Evolutionary conservation across 1,140 invertebrate genomes (phyloP).

Genomic region (Anthonomus grandis): DNA sequence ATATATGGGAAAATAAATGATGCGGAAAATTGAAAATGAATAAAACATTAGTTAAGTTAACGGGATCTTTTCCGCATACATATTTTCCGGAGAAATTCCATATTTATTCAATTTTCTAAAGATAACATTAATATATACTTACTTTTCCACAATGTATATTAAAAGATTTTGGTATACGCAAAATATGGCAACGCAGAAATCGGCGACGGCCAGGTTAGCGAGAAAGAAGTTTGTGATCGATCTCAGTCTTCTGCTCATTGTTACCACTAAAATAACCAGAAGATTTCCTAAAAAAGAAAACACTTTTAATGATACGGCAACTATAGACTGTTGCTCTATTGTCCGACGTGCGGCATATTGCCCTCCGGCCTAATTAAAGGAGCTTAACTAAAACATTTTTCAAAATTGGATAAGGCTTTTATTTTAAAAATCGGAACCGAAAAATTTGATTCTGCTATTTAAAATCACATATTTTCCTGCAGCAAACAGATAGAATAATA

Average conservation of each 20-base stretch:
- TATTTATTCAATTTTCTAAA: background rate
- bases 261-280: conserved; percentile 77
- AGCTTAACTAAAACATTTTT: no score
- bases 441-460: no score
- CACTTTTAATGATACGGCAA: no score
- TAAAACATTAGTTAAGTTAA: background rate
- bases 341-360: no score
- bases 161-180: conserved; percentile 82
- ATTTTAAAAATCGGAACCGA: no score
- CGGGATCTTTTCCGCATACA: background rate
- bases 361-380: no score
- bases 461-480: no score
- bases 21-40: background rate
- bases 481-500: no score
- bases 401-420: no score
- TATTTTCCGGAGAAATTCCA: no score
- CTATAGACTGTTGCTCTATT: no score
- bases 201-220: conserved; percentile 77
- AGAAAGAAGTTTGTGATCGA: conserved; percentile 84
- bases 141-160: conserved; percentile 71
- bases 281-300: conserved; percentile 68
- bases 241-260: conserved; percentile 68
- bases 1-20: background rate
- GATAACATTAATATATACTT: conserved; percentile 38
- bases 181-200: conserved; percentile 80